Conservation (phyloP, 2,888 invertebrate genomes). For the Synergus laeviventris region DNA sequence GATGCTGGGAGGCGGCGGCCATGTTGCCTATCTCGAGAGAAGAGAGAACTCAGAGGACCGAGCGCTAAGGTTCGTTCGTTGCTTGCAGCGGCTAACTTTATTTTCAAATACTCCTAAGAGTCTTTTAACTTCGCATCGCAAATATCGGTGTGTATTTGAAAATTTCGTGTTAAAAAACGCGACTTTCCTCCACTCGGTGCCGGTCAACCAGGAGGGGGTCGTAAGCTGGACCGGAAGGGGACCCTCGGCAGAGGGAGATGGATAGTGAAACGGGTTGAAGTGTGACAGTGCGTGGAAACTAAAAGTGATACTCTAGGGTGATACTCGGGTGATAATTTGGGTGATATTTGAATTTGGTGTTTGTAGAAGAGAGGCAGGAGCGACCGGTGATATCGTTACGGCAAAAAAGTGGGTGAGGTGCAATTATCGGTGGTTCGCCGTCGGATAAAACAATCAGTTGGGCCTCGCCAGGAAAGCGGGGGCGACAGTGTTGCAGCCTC, state of each 20-base stretch:
- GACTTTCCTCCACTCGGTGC: background rate
- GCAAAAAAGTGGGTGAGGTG: conserved; percentile 44
- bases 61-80: conserved; percentile 69
- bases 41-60: conserved; percentile 67
- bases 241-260: conserved; percentile 27
- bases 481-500: conserved; percentile 52
- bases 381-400: background rate
- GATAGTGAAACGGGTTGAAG: conserved; percentile 42
- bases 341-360: conserved; percentile 7
- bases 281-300: conserved; percentile 51
- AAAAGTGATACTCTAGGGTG: conserved; percentile 20
- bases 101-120: conserved; percentile 50
- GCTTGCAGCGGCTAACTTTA: conserved; percentile 69
- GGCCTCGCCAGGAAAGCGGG: conserved; percentile 32
- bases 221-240: conserved; percentile 19
- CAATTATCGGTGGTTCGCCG: conserved; percentile 50
- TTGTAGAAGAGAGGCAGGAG: background rate
- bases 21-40: conserved; percentile 82
- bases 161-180: background rate
- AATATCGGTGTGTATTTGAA: conserved; percentile 45
- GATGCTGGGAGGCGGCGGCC: conserved; percentile 80
- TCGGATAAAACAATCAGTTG: conserved; percentile 53
- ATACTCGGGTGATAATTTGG: background rate
- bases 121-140: conserved; percentile 39
- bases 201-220: background rate